Conservation (phyloP, 2,888 invertebrate genomes). For the Chouioia cunea region DNA sequence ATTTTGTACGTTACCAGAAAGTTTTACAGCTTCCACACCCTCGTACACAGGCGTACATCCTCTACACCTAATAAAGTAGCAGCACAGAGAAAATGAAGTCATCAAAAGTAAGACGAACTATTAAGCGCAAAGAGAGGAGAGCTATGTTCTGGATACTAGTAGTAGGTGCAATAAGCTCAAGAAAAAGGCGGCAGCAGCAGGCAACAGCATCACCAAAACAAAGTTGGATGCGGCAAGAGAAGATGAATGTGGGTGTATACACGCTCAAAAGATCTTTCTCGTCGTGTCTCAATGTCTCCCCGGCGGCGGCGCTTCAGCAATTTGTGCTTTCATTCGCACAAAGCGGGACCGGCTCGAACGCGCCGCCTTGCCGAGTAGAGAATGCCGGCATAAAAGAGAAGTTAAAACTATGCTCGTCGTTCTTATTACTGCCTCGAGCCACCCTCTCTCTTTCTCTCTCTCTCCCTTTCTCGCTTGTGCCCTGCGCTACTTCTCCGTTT, state of each 20-base stretch:
- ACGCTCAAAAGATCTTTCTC: conserved; percentile 14
- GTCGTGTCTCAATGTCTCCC: conserved; percentile 68
- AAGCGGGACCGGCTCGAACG: conserved; percentile 53
- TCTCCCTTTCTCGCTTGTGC: neutral
- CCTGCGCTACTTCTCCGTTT: neutral
- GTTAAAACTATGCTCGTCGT: conserved; percentile 69
- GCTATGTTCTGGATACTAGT: conserved; percentile 1
- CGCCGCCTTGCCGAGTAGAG: conserved; percentile 49
- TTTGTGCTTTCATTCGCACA: conserved; percentile 69
- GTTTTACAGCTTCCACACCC: too few species aligned
- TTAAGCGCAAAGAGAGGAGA: conserved; percentile 31
- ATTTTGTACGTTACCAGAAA: too few species aligned
- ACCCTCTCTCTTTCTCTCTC: conserved; percentile 51
- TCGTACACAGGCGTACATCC: too few species aligned
- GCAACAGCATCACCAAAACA: neutral
- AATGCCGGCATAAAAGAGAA: conserved; percentile 67
- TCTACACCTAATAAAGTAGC: neutral
- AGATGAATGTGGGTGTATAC: conserved; percentile 29
- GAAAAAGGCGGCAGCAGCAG: conserved; percentile 35
- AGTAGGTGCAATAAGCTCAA: conserved; percentile 21
- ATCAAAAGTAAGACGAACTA: conserved; percentile 13
- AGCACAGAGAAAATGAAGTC: neutral
- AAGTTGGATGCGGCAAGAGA: conserved; percentile 31
- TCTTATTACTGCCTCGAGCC: conserved; percentile 68
- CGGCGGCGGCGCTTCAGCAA: conserved; percentile 66